A percentile compares a stretch with the other conserved stretches of the same genome.
Conservation (phyloP, 2,113 vertebrate genomes). For the Anas platyrhynchos region DNA sequence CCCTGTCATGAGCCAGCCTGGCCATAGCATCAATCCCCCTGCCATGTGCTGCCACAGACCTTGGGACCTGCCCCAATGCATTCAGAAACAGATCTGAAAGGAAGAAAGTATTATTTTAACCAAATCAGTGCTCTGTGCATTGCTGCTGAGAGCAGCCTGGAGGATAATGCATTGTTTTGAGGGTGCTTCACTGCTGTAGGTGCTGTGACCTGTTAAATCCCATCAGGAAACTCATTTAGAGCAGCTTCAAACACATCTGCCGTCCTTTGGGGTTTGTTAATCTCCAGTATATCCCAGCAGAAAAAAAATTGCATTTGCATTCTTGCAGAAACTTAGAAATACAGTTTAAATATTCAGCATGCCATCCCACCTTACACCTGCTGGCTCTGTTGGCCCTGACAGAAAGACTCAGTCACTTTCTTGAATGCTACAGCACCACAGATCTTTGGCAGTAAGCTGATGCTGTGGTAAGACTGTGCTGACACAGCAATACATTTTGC, state of each 20-base stretch:
- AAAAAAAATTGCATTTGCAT: neutral
- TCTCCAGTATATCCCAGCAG: conserved; percentile 22
- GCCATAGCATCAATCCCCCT: neutral
- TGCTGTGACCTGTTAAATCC: conserved; percentile 64
- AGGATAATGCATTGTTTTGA: conserved; percentile 12
- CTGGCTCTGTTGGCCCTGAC: neutral
- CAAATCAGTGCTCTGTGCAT: conserved; percentile 4
- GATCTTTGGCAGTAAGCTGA: neutral
- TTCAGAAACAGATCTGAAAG: conserved; percentile 28
- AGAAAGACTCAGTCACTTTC: neutral
- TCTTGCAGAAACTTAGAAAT: conserved; percentile 10
- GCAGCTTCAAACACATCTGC: conserved; percentile 65
- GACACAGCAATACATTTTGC: neutral
- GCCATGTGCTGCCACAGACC: neutral
- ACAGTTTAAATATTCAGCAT: neutral
- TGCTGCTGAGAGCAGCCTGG: conserved; percentile 24
- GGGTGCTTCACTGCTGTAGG: neutral
- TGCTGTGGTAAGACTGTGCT: neutral
- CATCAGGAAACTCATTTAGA: conserved; percentile 24
- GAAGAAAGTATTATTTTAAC: conserved; percentile 36
- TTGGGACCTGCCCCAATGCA: neutral
- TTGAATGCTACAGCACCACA: neutral
- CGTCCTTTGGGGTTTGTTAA: neutral
- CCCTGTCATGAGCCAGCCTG: neutral
- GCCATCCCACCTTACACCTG: neutral